A percentile compares a stretch with the other conserved stretches of the same genome.
phyloP scores from a whole-genome alignment of 2,797 vertebrate species.

The Parambassis ranga region DNA sequence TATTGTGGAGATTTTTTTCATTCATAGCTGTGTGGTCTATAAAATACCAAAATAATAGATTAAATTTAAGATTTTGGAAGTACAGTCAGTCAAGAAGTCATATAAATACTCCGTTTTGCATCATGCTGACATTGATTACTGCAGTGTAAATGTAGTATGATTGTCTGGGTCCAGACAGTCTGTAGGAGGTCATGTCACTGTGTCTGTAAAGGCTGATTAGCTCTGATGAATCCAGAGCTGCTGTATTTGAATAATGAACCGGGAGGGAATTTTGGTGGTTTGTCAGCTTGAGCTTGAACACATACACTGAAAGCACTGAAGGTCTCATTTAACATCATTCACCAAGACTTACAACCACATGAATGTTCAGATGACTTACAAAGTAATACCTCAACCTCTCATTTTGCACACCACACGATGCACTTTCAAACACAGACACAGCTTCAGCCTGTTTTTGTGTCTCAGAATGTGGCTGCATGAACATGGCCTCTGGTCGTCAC shows the following conservation, averaged over 20 bases:
- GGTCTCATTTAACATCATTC: background rate
- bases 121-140: too few relatives aligned
- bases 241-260: background rate
- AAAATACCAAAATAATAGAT: too few relatives aligned
- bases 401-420: background rate
- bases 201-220: too few relatives aligned
- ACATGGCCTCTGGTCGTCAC: background rate
- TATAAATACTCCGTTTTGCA: too few relatives aligned
- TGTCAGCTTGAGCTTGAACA: background rate
- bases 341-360: background rate
- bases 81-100: too few relatives aligned
- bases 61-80: too few relatives aligned
- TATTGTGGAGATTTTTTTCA: too few relatives aligned
- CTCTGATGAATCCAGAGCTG: too few relatives aligned
- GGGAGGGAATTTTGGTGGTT: slow-evolving; percentile 8
- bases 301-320: background rate
- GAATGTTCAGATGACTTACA: background rate
- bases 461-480: slow-evolving; percentile 9
- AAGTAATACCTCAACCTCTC: background rate
- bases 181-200: too few relatives aligned
- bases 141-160: too few relatives aligned
- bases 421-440: background rate
- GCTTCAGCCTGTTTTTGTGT: background rate
- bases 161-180: too few relatives aligned
- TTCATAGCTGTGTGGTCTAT: too few relatives aligned